Evolutionary conservation across 2,113 vertebrate species (phyloP).

Genomic region (Manacus vitellinus): DNA sequence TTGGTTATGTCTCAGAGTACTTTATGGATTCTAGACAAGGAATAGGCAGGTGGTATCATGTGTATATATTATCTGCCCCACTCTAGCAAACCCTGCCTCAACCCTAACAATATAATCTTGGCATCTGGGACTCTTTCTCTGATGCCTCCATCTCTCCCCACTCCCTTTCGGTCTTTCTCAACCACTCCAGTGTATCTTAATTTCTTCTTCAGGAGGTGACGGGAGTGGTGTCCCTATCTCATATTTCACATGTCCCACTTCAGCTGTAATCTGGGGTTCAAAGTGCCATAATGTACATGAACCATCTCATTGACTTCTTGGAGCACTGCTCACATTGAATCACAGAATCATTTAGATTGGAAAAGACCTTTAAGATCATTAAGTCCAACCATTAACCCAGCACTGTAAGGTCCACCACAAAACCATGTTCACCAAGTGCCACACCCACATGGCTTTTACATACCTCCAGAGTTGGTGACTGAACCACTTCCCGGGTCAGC

Average conservation of each 20-base stretch:
- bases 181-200: background rate
- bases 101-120: background rate
- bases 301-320: background rate
- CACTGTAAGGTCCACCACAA: background rate
- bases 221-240: background rate
- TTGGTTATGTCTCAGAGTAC: background rate
- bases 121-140: background rate
- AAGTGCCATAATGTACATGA: rapidly evolving
- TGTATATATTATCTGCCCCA: background rate
- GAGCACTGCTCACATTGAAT: background rate
- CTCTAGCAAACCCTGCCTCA: background rate
- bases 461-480: background rate
- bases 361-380: background rate
- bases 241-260: background rate
- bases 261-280: background rate
- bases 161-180: background rate
- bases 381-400: background rate
- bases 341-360: background rate
- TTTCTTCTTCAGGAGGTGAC: background rate
- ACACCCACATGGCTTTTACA: background rate
- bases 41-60: background rate
- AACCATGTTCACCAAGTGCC: background rate
- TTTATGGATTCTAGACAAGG: background rate
- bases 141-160: background rate
- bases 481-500: background rate